These are phyloP conservation scores for Oligia fasciuncula DNA, from an alignment of 2,888 invertebrate species.

Conservation along the genomic window DNA sequence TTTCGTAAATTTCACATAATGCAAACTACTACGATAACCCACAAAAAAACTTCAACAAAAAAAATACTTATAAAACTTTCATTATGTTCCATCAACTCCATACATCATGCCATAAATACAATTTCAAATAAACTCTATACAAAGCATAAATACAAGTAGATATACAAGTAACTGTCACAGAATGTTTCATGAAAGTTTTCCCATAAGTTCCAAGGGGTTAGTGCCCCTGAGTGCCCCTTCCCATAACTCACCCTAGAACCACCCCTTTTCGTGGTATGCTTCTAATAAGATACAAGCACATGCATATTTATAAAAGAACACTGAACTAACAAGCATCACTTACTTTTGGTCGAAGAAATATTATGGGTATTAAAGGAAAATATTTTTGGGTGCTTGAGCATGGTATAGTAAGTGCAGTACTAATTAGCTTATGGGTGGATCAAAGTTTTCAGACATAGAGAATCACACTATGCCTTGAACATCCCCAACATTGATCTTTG, in stretches of 20 bases:
- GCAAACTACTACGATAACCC: neutral
- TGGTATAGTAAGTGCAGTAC: neutral
- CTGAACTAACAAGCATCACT: constrained; percentile 35
- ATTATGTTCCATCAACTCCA: constrained; percentile 19
- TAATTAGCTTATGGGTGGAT: neutral
- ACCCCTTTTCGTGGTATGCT: constrained; percentile 74
- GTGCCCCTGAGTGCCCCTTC: constrained; percentile 76
- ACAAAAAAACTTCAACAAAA: neutral
- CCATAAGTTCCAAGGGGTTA: constrained; percentile 74
- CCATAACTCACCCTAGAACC: constrained; percentile 74
- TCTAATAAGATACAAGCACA: constrained; percentile 55
- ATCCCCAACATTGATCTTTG: neutral
- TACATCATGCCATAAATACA: constrained; percentile 13
- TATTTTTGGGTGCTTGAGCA: neutral
- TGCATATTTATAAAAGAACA: constrained; percentile 59
- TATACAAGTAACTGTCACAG: constrained; percentile 69
- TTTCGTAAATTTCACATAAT: neutral
- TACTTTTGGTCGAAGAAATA: constrained; percentile 13
- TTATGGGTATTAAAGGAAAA: neutral
- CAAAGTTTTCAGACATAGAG: neutral
- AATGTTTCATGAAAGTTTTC: constrained; percentile 77
- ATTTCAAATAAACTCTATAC: constrained; percentile 15
- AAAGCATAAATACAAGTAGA: constrained; percentile 25
- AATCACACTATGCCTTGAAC: neutral
- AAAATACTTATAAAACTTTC: neutral